A percentile compares a stretch with the other conserved stretches of the same genome.
phyloP scores from a whole-genome alignment of 2,888 invertebrate species.

The Apamea crenata region DNA sequence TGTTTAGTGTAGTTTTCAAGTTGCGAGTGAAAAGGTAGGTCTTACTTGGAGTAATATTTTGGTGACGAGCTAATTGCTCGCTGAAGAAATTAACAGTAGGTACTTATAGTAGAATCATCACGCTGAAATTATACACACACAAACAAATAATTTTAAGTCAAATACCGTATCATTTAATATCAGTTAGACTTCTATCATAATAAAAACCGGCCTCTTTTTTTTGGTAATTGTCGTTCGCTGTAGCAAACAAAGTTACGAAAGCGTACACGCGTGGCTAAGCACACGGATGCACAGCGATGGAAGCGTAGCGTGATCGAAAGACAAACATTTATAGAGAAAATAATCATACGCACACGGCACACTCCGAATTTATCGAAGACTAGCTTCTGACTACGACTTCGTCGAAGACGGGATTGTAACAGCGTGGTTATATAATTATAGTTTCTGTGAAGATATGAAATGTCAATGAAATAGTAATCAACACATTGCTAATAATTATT shows the following conservation, averaged over 20 bases:
- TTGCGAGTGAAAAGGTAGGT: neutral
- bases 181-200: neutral
- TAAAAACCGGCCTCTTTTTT: too few species aligned
- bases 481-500: too few species aligned
- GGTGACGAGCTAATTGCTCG: neutral
- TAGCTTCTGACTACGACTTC: neutral
- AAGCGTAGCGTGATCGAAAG: slow-evolving; percentile 24
- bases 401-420: neutral
- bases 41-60: neutral
- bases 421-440: neutral
- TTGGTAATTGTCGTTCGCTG: neutral
- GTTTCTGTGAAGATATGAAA: neutral
- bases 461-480: too few species aligned
- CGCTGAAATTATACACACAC: neutral
- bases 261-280: neutral
- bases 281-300: slow-evolving; percentile 13
- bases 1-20: slow-evolving; percentile 21
- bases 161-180: neutral
- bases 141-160: neutral
- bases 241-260: slow-evolving; percentile 21
- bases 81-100: neutral
- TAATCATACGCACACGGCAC: neutral
- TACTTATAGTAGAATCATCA: neutral
- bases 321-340: slow-evolving; percentile 29
- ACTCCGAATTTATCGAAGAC: neutral